phyloP scores from a whole-genome alignment of 2,797 vertebrate species.

The Simalia tracyae region DNA sequence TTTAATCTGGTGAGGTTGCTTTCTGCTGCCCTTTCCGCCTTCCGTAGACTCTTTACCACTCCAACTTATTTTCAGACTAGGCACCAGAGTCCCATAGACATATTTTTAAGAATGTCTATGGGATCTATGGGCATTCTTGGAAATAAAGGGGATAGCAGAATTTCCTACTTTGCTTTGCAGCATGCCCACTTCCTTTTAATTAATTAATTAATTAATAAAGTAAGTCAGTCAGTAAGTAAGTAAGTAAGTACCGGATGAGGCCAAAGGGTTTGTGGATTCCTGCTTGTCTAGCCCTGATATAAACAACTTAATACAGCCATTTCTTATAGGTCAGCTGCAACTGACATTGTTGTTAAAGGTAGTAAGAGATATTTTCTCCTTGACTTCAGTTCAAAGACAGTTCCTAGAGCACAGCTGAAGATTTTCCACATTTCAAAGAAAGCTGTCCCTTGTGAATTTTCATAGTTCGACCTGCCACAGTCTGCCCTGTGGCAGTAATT shows the following conservation, averaged over 20 bases:
- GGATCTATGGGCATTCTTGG: neutral
- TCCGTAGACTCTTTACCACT: neutral
- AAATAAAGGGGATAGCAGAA: neutral
- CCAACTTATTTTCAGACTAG: neutral
- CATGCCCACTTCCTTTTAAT: neutral
- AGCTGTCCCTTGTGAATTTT: conserved; percentile 31
- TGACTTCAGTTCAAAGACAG: conserved; percentile 24
- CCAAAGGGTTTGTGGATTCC: neutral
- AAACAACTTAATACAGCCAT: neutral
- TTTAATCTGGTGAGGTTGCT: neutral
- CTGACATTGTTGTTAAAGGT: neutral
- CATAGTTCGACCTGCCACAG: conserved; percentile 15
- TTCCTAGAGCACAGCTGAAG: conserved; percentile 19
- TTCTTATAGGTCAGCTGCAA: neutral
- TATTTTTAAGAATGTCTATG: neutral
- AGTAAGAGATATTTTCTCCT: neutral
- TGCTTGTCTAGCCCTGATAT: neutral
- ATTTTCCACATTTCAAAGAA: conserved; percentile 30
- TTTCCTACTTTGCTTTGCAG: neutral
- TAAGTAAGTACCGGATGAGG: neutral
- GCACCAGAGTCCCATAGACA: neutral
- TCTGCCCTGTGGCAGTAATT: neutral
- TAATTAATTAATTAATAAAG: neutral
- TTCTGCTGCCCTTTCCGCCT: neutral
- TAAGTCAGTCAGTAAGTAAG: too few relatives aligned